Conservation (phyloP, 2,797 vertebrate genomes). For the Pipistrellus pipistrellus region DNA sequence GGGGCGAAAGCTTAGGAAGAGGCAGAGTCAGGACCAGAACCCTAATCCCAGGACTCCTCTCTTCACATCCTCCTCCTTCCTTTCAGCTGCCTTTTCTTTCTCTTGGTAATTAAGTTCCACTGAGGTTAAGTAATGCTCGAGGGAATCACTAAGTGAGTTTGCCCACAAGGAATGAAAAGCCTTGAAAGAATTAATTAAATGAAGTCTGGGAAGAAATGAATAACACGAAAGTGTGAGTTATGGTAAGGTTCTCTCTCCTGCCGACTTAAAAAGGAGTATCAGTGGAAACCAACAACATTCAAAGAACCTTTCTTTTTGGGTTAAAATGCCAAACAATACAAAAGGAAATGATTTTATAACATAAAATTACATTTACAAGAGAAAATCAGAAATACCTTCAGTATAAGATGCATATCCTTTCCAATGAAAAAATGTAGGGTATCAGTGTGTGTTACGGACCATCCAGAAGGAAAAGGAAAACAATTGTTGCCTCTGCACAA, state of each 20-base stretch:
- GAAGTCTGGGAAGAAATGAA: neutral
- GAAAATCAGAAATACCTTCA: neutral
- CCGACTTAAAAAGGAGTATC: neutral
- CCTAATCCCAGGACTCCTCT: neutral
- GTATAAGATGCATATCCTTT: neutral
- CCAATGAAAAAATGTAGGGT: neutral
- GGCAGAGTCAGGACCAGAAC: neutral
- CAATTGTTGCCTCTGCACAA: neutral
- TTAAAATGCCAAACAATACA: neutral
- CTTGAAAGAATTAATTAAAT: neutral
- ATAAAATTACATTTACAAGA: conserved; percentile 23
- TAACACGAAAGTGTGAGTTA: neutral
- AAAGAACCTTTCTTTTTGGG: neutral
- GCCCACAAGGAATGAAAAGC: conserved; percentile 30
- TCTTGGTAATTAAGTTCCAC: neutral
- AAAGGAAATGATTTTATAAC: conserved; percentile 23
- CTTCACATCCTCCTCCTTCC: neutral
- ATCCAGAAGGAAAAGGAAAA: conserved; percentile 11
- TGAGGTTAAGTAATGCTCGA: neutral
- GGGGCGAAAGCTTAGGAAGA: neutral
- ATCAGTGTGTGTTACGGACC: neutral
- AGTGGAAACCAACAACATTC: neutral
- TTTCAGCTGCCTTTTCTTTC: neutral
- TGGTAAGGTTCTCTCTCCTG: neutral
- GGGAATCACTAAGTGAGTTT: conserved; percentile 23